Evolutionary conservation across 1,140 invertebrate genomes (phyloP).

Genomic region (Anastatus disparis): DNA sequence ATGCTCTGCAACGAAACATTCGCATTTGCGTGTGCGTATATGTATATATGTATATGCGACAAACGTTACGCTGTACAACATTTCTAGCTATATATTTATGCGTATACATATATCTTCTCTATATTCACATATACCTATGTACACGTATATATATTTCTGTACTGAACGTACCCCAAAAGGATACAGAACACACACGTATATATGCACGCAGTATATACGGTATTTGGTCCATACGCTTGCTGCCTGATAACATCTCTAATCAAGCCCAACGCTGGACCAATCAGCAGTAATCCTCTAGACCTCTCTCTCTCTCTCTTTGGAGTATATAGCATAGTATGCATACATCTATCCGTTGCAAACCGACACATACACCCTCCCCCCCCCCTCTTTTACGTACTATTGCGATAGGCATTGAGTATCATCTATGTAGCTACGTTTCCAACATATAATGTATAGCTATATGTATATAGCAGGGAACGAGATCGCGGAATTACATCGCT

Average conservation of each 20-base stretch:
- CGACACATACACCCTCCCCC: neutral
- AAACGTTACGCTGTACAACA: no score
- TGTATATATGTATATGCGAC: no score
- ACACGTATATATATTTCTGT: no score
- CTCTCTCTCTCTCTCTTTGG: neutral
- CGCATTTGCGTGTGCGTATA: constrained; percentile 4
- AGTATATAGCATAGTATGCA: neutral
- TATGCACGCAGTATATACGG: no score
- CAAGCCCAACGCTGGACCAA: constrained; percentile 40
- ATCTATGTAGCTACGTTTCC: no score
- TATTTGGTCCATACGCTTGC: constrained; percentile 2
- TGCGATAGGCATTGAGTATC: neutral
- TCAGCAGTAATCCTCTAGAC: constrained; percentile 29
- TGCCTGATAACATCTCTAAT: constrained; percentile 44
- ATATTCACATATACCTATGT: no score
- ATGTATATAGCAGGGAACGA: no score
- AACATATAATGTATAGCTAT: no score
- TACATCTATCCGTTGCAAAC: neutral
- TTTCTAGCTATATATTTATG: no score
- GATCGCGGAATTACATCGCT: no score
- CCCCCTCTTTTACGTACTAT: neutral
- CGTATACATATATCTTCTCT: no score
- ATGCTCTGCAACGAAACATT: constrained; percentile 4
- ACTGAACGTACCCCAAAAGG: neutral
- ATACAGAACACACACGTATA: neutral